Percentiles rank a stretch among this genome's conserved stretches.
Conservation (phyloP, 2,888 invertebrate genomes). For the Barypeithes pellucidus region DNA sequence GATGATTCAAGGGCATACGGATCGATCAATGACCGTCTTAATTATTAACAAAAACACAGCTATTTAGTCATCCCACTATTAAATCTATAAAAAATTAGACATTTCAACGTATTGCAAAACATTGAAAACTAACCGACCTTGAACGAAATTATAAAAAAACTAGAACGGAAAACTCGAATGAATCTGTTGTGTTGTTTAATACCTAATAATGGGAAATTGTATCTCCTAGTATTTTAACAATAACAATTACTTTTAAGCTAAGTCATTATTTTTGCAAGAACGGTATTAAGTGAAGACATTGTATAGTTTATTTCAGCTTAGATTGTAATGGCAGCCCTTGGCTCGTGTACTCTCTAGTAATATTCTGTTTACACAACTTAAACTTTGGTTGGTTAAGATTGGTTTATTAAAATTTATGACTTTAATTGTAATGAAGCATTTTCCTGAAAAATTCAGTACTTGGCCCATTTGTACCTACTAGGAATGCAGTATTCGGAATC, state of each 20-base stretch:
- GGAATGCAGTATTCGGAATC: too few species aligned
- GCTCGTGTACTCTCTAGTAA: too few species aligned
- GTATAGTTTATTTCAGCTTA: too few species aligned
- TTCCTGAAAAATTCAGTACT: too few species aligned
- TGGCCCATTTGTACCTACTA: too few species aligned
- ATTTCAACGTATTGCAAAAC: not conserved
- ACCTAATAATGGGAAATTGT: not conserved
- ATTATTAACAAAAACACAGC: not conserved
- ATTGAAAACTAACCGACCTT: constrained; percentile 1
- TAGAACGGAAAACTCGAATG: constrained; percentile 2
- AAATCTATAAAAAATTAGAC: not conserved
- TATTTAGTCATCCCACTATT: not conserved
- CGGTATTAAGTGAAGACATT: too few species aligned
- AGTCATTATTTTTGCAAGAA: not conserved
- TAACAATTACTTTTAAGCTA: not conserved
- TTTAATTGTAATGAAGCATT: too few species aligned
- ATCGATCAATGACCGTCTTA: not conserved
- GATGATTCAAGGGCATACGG: not conserved
- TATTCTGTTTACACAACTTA: too few species aligned
- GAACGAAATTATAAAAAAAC: constrained; percentile 3
- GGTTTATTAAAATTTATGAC: too few species aligned
- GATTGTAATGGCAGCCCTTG: too few species aligned
- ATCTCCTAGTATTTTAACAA: too few species aligned
- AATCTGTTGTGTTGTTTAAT: not conserved
- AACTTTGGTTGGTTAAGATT: too few species aligned